Conservation (phyloP, 2,888 invertebrate species). For the Trypoxylon attenuatum region DNA sequence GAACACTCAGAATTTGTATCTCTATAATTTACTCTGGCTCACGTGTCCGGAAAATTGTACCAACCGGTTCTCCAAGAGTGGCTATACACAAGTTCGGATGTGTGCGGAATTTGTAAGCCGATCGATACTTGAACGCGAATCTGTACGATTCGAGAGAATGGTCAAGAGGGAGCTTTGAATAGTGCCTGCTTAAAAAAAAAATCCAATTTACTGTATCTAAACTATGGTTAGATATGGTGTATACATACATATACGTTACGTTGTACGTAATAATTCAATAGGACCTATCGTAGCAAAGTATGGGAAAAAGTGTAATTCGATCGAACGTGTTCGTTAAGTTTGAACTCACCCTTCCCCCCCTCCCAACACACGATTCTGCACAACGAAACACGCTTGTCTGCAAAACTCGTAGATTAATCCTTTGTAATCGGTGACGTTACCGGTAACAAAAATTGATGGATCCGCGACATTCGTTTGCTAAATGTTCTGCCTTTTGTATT, state of each 20-base stretch:
- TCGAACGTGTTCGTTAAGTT: slow-evolving; percentile 26
- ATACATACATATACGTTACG: slow-evolving; percentile 40
- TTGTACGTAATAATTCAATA: slow-evolving; percentile 39
- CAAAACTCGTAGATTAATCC: not conserved
- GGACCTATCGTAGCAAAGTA: slow-evolving; percentile 46
- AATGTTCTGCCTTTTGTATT: not conserved
- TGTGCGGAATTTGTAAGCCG: slow-evolving; percentile 45
- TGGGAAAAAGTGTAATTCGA: slow-evolving; percentile 45
- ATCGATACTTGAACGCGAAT: slow-evolving; percentile 49
- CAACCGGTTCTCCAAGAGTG: slow-evolving; percentile 31
- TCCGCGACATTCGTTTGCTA: not conserved
- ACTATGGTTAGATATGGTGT: slow-evolving; percentile 50
- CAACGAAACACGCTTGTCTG: slow-evolving; percentile 19
- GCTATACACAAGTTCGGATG: slow-evolving; percentile 41
- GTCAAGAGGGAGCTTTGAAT: slow-evolving; percentile 70
- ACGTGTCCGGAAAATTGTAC: slow-evolving; percentile 32
- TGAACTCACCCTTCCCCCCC: too few species aligned
- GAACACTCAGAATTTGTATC: too few species aligned
- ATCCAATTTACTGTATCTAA: slow-evolving; percentile 54
- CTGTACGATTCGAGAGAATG: slow-evolving; percentile 45
- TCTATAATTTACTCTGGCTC: slow-evolving; percentile 28
- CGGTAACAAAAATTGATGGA: not conserved
- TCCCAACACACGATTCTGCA: slow-evolving; percentile 13
- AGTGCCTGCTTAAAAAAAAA: slow-evolving; percentile 71
- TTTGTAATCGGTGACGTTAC: not conserved